phyloP scores from a whole-genome alignment of 2,113 vertebrate species.

The Nothobranchius kuhntae region DNA sequence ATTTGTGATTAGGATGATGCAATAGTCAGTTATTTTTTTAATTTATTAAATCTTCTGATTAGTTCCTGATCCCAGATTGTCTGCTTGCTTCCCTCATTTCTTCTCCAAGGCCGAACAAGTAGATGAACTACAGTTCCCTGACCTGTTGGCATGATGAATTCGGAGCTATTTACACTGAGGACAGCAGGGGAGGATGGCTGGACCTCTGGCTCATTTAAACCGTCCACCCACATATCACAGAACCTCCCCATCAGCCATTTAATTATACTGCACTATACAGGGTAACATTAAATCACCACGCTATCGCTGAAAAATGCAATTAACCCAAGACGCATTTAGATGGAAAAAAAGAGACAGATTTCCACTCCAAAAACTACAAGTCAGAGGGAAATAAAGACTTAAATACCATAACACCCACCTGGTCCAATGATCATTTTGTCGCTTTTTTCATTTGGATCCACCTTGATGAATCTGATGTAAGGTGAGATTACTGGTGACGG shows the following conservation, averaged over 20 bases:
- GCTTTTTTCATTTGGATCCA: slow-evolving; percentile 20
- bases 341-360: not conserved
- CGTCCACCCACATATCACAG: slow-evolving; percentile 11
- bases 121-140: slow-evolving; percentile 52
- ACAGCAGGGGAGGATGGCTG: slow-evolving; percentile 51
- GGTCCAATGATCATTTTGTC: too few relatives aligned
- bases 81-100: not conserved
- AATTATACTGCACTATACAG: slow-evolving; percentile 7
- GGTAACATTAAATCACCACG: slow-evolving; percentile 22
- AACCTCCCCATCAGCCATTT: slow-evolving; percentile 23
- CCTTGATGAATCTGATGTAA: slow-evolving; percentile 52
- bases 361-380: too few relatives aligned
- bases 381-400: too few relatives aligned
- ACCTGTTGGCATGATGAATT: slow-evolving; percentile 66
- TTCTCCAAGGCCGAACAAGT: slow-evolving; percentile 10
- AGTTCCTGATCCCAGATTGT: not conserved
- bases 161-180: slow-evolving; percentile 50
- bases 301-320: not conserved
- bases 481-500: slow-evolving; percentile 36
- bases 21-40: too few relatives aligned
- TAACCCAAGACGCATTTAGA: not conserved
- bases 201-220: slow-evolving; percentile 54
- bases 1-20: too few relatives aligned
- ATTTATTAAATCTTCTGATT: too few relatives aligned
- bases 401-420: too few relatives aligned